Base-by-base conservation (phyloP, 2,113 vertebrate species). In the Lonchura striata region DNA sequence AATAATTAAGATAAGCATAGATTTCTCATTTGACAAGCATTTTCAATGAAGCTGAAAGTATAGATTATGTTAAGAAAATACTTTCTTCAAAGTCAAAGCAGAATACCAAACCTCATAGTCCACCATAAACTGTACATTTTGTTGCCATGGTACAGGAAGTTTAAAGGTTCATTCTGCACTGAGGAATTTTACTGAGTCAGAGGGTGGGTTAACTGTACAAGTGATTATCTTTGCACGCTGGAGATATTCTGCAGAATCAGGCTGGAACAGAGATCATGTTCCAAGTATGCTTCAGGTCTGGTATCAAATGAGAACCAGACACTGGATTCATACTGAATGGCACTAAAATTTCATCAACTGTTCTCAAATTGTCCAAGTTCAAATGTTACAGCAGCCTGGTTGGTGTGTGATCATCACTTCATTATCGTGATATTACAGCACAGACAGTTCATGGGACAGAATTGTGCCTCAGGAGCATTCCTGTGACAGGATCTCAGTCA, bases 371-470 rank as follows among this genome's bases (percentile, higher is more conserved):
- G 39, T 19, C 50, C 0, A 0, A 46, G 10, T 49, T 74, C 46
- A 70, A 63, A 59, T 6, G 22, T 13, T 60, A 30, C 22, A 81
- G 30, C 22, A 65, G n/a, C n/a, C 60, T 31, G 64, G 15, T 7
- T 71, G 10, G 28, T 44, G 15, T 60, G 41, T 64, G 61, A 68
- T 23, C 65, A 19, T 16, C 35, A 28, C n/a, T 18, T 14, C 2
- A 21, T 59, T n/a, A 21, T 9, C 0, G 0, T 15, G 22, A 37
- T 37, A 41, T 14, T 9, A 69, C 24, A 57, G 12, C 24, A 56
- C 20, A 82, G 71, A 8, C n/a, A 42, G 18, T 5, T 20, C 37
- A 50, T 6, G 42, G 37, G 28, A 65, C 15, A 83, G 42, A 89
- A 42, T 0, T 42, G 25, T n/a, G 54, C 54, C n/a, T 47, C 11